Conservation (phyloP, 2,797 vertebrate genomes). For the Myiotriccus ornatus region DNA sequence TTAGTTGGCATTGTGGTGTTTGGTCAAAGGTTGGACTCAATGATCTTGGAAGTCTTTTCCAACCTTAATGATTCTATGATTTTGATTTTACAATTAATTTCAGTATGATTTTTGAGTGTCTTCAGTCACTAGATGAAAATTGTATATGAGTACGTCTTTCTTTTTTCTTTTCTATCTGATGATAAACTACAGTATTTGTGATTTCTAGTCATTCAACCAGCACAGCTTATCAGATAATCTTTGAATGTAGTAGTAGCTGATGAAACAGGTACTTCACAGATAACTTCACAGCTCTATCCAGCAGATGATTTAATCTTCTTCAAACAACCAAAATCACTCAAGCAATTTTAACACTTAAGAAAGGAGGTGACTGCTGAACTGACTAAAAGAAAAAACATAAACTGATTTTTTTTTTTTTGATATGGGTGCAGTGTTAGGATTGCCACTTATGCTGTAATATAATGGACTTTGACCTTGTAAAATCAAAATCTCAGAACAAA, state of each 20-base stretch:
- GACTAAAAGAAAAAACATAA: background rate
- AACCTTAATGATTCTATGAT: background rate
- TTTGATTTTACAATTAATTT: background rate
- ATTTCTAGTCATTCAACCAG: background rate
- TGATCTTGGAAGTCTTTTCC: background rate
- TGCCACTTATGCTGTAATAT: background rate
- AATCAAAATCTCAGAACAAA: background rate
- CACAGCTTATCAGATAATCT: background rate
- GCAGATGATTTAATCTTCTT: background rate
- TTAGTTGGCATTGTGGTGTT: background rate
- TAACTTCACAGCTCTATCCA: background rate
- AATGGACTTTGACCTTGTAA: background rate
- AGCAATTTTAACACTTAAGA: background rate
- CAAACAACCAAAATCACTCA: background rate
- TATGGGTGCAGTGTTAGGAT: background rate
- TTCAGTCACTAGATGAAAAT: background rate
- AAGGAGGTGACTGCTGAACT: background rate
- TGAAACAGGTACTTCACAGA: background rate
- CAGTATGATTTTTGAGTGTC: background rate
- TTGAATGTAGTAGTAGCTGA: background rate
- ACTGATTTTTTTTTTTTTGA: background rate
- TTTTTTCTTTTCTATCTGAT: background rate
- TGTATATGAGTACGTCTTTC: fast-evolving
- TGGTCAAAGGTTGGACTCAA: background rate
- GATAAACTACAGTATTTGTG: background rate